phyloP scores from a whole-genome alignment of 2,113 vertebrate species.

The Nymphicus hollandicus region DNA sequence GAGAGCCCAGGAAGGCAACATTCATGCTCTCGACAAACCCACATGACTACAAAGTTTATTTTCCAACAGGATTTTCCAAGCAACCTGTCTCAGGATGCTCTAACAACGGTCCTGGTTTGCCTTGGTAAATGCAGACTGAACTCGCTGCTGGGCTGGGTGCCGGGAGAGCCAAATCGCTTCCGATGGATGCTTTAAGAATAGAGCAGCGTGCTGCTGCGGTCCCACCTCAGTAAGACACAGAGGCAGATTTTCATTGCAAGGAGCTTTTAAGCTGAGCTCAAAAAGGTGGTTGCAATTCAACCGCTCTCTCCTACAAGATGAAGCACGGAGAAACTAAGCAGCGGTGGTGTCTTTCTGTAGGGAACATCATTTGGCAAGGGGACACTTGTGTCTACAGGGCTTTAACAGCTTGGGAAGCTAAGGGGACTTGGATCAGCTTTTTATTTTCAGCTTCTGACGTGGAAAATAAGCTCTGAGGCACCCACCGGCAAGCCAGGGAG shows the following conservation, averaged over 20 bases:
- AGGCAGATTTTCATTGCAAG: background rate
- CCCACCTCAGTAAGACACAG: background rate
- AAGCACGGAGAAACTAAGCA: background rate
- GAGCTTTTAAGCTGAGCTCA: background rate
- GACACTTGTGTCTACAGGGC: rapidly evolving
- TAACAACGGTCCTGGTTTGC: background rate
- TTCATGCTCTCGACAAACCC: background rate
- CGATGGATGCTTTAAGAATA: background rate
- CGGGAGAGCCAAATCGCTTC: background rate
- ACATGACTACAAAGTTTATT: background rate
- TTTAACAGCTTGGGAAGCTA: background rate
- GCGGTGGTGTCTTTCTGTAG: background rate
- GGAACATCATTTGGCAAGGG: background rate
- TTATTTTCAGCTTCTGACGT: background rate
- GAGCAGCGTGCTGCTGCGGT: background rate
- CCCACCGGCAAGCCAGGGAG: background rate
- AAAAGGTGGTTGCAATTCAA: background rate
- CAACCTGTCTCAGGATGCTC: background rate
- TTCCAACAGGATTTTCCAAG: background rate
- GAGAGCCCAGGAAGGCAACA: background rate
- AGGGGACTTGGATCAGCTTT: background rate
- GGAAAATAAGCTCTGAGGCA: background rate
- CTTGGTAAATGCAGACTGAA: background rate
- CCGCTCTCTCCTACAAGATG: background rate
- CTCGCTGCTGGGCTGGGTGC: rapidly evolving